Conservation (phyloP, 1,140 invertebrate genomes). For the Pachypsylla venusta region DNA sequence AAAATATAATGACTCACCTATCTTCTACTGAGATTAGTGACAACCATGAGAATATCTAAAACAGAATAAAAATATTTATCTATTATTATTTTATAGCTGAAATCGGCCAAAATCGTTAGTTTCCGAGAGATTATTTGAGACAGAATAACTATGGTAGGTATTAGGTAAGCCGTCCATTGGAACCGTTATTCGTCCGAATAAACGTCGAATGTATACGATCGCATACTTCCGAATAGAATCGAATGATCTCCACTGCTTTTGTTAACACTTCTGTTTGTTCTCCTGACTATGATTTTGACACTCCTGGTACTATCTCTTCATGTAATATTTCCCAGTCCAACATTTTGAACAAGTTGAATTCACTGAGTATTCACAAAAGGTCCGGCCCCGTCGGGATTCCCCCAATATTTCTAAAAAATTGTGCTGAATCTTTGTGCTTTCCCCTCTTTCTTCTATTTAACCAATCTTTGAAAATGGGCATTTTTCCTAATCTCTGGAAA, state of each 20-base stretch:
- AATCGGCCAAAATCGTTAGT: no score
- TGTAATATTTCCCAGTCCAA: neutral
- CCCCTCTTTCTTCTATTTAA: neutral
- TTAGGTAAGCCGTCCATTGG: no score
- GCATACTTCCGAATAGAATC: no score
- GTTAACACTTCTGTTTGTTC: neutral
- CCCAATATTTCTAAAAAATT: neutral
- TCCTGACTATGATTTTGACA: neutral
- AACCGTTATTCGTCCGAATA: no score
- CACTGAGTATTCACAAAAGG: neutral
- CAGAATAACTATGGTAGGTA: no score
- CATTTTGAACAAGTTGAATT: neutral
- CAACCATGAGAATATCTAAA: no score
- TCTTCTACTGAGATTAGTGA: no score
- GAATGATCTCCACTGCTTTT: neutral
- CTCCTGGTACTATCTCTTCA: neutral
- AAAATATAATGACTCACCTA: no score
- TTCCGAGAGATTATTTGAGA: no score
- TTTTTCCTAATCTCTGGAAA: neutral
- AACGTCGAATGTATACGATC: no score
- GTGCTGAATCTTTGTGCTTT: neutral
- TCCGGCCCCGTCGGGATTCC: neutral
- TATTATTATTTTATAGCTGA: no score
- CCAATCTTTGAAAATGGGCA: neutral
- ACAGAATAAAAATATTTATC: no score